A percentile compares a stretch with the other conserved stretches of the same genome.
Conservation (phyloP, 2,888 invertebrate species). For the Pandemis cinnamomeana region DNA sequence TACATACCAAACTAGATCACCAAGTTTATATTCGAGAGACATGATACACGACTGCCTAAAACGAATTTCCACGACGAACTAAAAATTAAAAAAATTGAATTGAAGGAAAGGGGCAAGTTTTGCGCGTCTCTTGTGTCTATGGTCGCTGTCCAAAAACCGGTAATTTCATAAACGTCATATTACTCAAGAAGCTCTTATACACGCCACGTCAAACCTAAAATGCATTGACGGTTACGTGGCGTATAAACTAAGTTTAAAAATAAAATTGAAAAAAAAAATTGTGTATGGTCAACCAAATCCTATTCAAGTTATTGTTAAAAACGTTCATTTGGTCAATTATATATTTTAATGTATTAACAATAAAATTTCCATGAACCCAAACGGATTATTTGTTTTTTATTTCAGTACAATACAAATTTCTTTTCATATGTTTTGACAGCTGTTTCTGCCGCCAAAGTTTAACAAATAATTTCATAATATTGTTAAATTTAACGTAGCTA, state of each 20-base stretch:
- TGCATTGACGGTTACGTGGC: background rate
- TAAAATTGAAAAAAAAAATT: background rate
- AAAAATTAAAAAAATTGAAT: conserved; percentile 61
- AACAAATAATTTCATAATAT: conserved; percentile 24
- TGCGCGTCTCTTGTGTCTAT: conserved; percentile 59
- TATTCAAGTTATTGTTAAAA: conserved; percentile 18
- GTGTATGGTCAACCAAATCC: background rate
- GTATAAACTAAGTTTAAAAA: conserved; percentile 8
- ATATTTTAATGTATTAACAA: background rate
- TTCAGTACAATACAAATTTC: too few species aligned
- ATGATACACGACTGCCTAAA: conserved; percentile 63
- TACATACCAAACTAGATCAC: conserved; percentile 84
- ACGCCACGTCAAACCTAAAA: conserved; percentile 7
- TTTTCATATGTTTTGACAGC: conserved; percentile 19
- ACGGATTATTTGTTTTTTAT: conserved; percentile 7
- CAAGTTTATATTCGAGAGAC: conserved; percentile 80
- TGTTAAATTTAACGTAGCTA: conserved; percentile 30
- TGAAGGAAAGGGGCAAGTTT: conserved; percentile 50
- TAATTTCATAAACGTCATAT: conserved; percentile 26
- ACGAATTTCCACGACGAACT: conserved; percentile 77
- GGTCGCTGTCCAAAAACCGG: conserved; percentile 45
- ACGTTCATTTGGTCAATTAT: background rate
- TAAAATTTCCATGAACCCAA: background rate
- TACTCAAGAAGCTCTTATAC: background rate
- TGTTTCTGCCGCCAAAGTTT: conserved; percentile 52